phyloP scores from a whole-genome alignment of 1,140 invertebrate species.

The Prorops nasuta region DNA sequence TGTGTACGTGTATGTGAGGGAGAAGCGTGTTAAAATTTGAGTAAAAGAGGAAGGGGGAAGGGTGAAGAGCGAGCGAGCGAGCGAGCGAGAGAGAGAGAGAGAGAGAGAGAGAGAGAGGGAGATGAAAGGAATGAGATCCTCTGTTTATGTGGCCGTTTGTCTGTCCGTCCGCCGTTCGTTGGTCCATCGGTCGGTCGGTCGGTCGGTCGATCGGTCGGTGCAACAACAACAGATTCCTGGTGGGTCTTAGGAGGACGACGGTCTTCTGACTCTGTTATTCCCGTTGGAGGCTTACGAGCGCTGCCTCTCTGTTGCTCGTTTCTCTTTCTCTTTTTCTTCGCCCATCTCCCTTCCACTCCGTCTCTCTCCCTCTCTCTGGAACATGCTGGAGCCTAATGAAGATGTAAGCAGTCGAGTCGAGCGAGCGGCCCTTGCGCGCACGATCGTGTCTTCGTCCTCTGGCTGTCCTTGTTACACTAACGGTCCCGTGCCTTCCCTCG shows the following conservation, averaged over 20 bases:
- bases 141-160: slow-evolving; percentile 50
- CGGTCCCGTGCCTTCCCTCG: slow-evolving; percentile 19
- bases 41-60: slow-evolving; percentile 28
- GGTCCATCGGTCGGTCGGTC: slow-evolving; percentile 30
- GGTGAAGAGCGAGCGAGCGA: slow-evolving; percentile 52
- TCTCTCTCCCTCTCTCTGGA: slow-evolving; percentile 9
- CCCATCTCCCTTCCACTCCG: neutral
- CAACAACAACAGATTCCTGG: slow-evolving; percentile 56
- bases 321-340: slow-evolving; percentile 16
- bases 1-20: neutral
- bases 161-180: slow-evolving; percentile 29
- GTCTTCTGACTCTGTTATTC: slow-evolving; percentile 43
- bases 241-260: slow-evolving; percentile 50
- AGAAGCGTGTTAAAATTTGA: neutral
- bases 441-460: slow-evolving; percentile 45
- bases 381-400: slow-evolving; percentile 54
- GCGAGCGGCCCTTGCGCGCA: slow-evolving; percentile 46
- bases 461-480: slow-evolving; percentile 33
- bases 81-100: neutral
- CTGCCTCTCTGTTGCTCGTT: slow-evolving; percentile 15
- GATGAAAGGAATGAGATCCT: slow-evolving; percentile 53
- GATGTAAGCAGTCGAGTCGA: slow-evolving; percentile 58
- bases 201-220: slow-evolving; percentile 41
- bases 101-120: slow-evolving; percentile 23
- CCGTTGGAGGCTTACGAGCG: slow-evolving; percentile 34